Conservation (phyloP, 2,797 vertebrate genomes). For the Alectoris magna region DNA sequence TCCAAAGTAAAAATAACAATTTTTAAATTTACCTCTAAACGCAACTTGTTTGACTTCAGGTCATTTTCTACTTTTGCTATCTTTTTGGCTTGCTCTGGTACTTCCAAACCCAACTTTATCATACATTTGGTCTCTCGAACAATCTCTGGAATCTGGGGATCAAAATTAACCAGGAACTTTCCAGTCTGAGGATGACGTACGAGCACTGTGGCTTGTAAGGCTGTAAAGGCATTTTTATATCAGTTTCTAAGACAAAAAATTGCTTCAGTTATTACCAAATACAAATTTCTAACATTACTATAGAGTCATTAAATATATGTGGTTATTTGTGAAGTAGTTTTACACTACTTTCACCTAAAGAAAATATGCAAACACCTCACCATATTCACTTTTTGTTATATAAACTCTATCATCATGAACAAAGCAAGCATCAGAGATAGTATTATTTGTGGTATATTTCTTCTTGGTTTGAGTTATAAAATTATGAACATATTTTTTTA, state of each 20-base stretch:
- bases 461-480: background rate
- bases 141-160: conserved; percentile 83
- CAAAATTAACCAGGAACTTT: conserved; percentile 84
- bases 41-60: conserved; percentile 75
- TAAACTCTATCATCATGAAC: background rate
- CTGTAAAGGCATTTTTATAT: conserved; percentile 71
- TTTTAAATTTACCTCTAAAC: conserved; percentile 80
- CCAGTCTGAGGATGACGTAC: conserved; percentile 79
- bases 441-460: background rate
- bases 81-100: conserved; percentile 81
- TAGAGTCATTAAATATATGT: background rate
- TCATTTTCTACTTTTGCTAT: conserved; percentile 79
- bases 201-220: conserved; percentile 81
- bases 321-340: background rate
- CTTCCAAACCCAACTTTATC: conserved; percentile 82
- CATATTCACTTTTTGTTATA: background rate
- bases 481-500: background rate
- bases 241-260: background rate
- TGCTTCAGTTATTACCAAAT: background rate
- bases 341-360: background rate
- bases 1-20: background rate
- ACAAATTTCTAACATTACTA: background rate
- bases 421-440: background rate
- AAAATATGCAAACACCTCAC: background rate
- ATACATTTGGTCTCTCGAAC: conserved; percentile 85